phyloP scores from a whole-genome alignment of 2,113 vertebrate genomes.

The Willisornis vidua region DNA sequence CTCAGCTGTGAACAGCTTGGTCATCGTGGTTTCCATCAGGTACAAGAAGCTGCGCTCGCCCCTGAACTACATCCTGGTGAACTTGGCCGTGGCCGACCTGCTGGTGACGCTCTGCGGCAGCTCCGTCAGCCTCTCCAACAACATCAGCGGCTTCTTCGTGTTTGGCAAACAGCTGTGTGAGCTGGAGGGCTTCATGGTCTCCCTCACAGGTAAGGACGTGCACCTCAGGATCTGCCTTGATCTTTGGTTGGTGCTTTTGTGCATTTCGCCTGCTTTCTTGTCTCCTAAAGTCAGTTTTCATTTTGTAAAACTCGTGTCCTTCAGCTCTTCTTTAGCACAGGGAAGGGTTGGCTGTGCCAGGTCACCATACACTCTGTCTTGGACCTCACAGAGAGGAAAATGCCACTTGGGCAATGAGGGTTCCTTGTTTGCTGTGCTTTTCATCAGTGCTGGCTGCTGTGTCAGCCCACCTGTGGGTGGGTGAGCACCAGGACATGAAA shows the following conservation, averaged over 20 bases:
- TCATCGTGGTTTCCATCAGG: constrained; percentile 50
- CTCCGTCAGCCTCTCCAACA: constrained; percentile 70
- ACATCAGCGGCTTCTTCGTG: constrained; percentile 56
- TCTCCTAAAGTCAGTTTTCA: accelerated
- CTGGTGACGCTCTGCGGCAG: constrained; percentile 69
- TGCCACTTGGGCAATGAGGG: accelerated
- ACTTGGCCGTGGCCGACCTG: constrained; percentile 64
- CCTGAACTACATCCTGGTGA: constrained; percentile 71
- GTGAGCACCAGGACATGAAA: background rate
- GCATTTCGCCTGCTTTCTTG: background rate
- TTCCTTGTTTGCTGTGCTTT: accelerated
- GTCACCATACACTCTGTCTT: accelerated
- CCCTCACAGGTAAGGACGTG: constrained; percentile 53
- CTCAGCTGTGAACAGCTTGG: constrained; percentile 27
- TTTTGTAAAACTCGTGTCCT: accelerated
- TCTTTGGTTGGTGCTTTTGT: accelerated
- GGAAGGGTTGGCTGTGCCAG: background rate
- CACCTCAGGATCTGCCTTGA: accelerated
- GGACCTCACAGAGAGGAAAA: background rate
- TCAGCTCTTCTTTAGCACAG: accelerated
- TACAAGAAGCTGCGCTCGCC: constrained; percentile 55
- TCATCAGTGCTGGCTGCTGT: background rate
- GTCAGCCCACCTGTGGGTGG: background rate
- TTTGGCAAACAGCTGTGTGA: background rate
- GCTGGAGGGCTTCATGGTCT: constrained; percentile 75